Base-by-base conservation (phyloP, 2,113 vertebrate genomes). In the Ramphastos sulfuratus region DNA sequence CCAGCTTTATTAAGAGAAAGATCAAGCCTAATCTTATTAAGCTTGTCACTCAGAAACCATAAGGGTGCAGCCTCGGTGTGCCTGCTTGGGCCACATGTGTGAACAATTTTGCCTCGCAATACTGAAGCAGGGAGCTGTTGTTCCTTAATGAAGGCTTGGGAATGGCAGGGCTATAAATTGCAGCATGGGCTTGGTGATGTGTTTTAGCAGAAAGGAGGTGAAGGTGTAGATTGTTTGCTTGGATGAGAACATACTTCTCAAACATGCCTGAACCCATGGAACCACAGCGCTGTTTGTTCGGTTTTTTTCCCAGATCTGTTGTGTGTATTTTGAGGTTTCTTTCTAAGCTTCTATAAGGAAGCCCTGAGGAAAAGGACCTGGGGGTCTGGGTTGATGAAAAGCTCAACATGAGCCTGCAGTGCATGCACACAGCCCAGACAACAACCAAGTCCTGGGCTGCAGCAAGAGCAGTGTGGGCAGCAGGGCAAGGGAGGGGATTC, bases 1-100 rank as follows among this genome's bases (percentile, higher is more conserved):
- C 92, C 94, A 97, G 80, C 91, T 85, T 96, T 96, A 96, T 94
- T 93, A 95, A 95, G 81, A 96, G 81, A 93, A 95, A 94, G 94
- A 96, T 95, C 94, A 94, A 95, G 91, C 30, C 0, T 96, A 96
- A 96, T 96, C 93, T 95, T 95, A 95, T 96, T 97, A 95, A 88
- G 76, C 90, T 63, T 96, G 94, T 94, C 92, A 93, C 92, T 95
- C 96, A 96, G 77, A 88, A 94, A 80, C 72, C 82, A 12, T 79
- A 59, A 96, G 87, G 88, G 76, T 82, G 81, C 80, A 95, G 87
- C 70, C 79, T 85, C 85, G 85, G 77, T 92, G 87, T 87, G 82
- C 95, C 92, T 92, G 5, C 64, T 94, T 30, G 80, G 92, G 50
- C 67, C 85, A 94, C 93, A 94, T 96, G 89, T 95, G 93, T 0